Conservation (phyloP, 2,797 vertebrate species). For the Tenualosa ilisha region DNA sequence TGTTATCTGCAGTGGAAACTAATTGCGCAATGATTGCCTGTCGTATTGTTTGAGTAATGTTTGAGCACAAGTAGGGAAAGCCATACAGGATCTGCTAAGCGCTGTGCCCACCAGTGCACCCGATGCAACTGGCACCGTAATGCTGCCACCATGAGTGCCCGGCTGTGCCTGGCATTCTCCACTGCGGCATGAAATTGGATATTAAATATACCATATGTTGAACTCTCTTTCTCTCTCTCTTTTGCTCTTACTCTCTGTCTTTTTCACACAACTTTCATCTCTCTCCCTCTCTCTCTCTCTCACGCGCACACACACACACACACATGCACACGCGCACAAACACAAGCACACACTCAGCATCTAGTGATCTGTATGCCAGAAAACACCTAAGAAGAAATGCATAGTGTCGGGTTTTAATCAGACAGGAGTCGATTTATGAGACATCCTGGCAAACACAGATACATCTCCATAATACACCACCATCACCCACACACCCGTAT, state of each 20-base stretch:
- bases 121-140: background rate
- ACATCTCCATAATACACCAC: background rate
- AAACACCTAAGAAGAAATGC: background rate
- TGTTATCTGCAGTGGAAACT: background rate
- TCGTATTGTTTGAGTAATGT: background rate
- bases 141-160: background rate
- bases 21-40: background rate
- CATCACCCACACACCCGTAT: background rate
- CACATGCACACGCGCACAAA: background rate
- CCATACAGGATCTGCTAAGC: background rate
- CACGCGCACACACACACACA: background rate
- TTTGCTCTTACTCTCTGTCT: background rate
- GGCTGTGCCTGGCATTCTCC: background rate
- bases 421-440: background rate
- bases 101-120: background rate
- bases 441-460: background rate
- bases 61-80: background rate
- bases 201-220: constrained; percentile 5
- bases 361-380: background rate
- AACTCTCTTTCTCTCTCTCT: background rate
- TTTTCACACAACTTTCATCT: too few species aligned
- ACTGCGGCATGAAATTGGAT: background rate
- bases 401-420: background rate
- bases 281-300: background rate
- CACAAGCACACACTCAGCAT: constrained; percentile 30